These are phyloP conservation scores for Amphilophus citrinellus DNA, from an alignment of 2,113 vertebrate species.

Conservation along the genomic window DNA sequence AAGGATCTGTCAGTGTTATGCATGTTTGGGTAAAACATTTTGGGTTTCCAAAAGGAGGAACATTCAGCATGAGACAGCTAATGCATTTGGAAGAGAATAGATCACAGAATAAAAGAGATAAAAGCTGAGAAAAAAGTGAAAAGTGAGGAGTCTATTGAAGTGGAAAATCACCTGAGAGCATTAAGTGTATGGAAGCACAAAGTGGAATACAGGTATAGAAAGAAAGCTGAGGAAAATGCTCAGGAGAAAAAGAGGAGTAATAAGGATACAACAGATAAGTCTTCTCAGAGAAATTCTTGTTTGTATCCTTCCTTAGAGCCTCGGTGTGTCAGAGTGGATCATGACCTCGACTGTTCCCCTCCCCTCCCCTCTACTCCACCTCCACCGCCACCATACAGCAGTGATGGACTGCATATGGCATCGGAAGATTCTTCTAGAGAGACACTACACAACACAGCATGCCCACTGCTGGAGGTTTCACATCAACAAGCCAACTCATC, in stretches of 20 bases:
- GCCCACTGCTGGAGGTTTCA: not conserved
- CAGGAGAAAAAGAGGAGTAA: rapidly evolving
- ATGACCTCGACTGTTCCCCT: too few relatives aligned
- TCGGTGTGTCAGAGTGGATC: not conserved
- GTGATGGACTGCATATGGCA: not conserved
- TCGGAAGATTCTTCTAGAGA: not conserved
- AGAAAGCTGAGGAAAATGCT: not conserved
- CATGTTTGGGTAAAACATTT: not conserved
- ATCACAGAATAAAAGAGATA: not conserved
- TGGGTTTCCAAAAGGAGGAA: not conserved
- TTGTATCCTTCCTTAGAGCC: not conserved
- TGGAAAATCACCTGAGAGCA: not conserved
- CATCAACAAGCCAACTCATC: not conserved
- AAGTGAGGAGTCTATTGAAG: not conserved
- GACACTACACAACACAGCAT: not conserved
- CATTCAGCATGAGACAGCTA: not conserved
- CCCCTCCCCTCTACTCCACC: too few relatives aligned
- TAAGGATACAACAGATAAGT: not conserved
- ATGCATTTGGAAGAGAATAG: not conserved
- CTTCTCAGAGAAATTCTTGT: not conserved
- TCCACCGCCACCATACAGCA: not conserved
- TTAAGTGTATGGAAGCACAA: not conserved
- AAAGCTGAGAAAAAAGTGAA: not conserved
- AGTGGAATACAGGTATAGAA: not conserved
- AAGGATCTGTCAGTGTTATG: rapidly evolving